Evolutionary conservation across 1,140 invertebrate genomes (phyloP).

Genomic region (Gonioctena quinquepunctata): DNA sequence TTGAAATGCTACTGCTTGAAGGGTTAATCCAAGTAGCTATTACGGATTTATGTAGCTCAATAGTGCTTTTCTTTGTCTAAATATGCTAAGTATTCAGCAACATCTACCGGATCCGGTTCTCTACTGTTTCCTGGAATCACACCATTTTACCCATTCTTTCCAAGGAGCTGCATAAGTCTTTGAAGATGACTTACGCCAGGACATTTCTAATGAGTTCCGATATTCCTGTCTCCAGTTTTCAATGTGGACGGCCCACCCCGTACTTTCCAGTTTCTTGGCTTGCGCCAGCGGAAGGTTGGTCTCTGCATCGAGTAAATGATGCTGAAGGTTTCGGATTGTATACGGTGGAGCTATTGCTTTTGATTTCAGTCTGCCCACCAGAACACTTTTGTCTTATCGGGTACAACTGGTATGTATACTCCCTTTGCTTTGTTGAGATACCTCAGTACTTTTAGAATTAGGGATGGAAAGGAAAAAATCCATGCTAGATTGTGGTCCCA

Average conservation of each 20-base stretch:
- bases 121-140: background rate
- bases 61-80: conserved; percentile 17
- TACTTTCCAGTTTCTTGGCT: conserved; percentile 1
- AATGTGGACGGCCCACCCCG: conserved; percentile 12
- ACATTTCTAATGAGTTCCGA: background rate
- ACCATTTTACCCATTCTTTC: conserved; percentile 13
- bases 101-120: background rate
- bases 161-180: conserved; percentile 17
- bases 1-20: background rate
- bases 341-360: conserved; percentile 37
- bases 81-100: conserved; percentile 6
- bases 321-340: conserved; percentile 30
- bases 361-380: conserved; percentile 45
- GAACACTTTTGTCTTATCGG: conserved; percentile 49
- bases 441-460: conserved; percentile 39
- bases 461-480: conserved; percentile 34
- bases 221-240: background rate
- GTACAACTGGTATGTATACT: conserved; percentile 42
- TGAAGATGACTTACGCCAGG: background rate
- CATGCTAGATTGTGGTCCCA: conserved; percentile 28
- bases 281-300: background rate
- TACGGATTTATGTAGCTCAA: conserved; percentile 25
- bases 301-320: conserved; percentile 10
- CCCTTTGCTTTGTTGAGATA: conserved; percentile 33
- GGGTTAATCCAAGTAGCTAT: conserved; percentile 23